These are phyloP conservation scores for Heteractis magnifica DNA, from an alignment of 92 coral and sea anemone genomes.

Conservation along the genomic window DNA sequence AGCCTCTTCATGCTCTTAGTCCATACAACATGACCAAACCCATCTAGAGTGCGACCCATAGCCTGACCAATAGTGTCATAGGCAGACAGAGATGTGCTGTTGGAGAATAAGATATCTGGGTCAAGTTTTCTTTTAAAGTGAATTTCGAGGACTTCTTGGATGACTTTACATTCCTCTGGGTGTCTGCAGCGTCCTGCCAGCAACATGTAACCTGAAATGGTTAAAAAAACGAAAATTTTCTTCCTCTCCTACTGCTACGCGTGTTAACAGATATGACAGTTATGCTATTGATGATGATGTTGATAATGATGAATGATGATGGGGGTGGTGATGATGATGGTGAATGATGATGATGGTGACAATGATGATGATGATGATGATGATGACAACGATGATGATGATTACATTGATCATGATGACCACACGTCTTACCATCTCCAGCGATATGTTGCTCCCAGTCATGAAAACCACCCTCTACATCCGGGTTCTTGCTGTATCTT, in stretches of 20 bases:
- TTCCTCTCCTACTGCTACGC: not conserved
- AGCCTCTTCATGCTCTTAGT: constrained; percentile 88
- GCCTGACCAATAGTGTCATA: constrained; percentile 50
- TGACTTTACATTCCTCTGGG: constrained; percentile 62
- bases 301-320: not conserved
- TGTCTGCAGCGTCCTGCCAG: constrained; percentile 93
- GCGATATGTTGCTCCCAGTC: constrained; percentile 98
- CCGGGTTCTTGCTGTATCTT: constrained; percentile 87
- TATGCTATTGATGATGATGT: not conserved
- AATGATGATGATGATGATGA: not conserved
- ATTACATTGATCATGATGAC: not conserved
- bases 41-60: constrained; percentile 45
- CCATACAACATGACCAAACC: constrained; percentile 89
- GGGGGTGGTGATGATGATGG: not conserved
- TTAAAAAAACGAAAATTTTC: not conserved
- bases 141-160: constrained; percentile 80
- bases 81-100: constrained; percentile 37
- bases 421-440: constrained; percentile 74
- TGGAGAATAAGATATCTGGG: constrained; percentile 59
- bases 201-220: constrained; percentile 75
- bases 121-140: constrained; percentile 78
- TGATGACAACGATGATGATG: not conserved
- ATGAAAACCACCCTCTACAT: constrained; percentile 59
- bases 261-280: not conserved
- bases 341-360: not conserved